phyloP scores from a whole-genome alignment of 2,888 invertebrate genomes.

The Galerucella nymphaeae region DNA sequence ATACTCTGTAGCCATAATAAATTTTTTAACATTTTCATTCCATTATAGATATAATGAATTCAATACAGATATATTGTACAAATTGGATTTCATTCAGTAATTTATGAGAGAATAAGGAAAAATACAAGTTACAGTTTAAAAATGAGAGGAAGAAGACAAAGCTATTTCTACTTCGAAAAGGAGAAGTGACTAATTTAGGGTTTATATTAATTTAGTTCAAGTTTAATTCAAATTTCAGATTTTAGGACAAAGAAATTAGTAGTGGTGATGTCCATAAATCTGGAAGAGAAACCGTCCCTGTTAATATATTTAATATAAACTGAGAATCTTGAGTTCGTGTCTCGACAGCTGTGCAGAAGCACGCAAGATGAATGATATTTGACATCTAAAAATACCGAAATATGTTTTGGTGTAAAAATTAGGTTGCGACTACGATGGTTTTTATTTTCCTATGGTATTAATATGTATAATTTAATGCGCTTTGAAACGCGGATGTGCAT shows the following conservation, averaged over 20 bases:
- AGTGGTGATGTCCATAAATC: not conserved
- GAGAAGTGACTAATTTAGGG: no score
- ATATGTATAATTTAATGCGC: conserved; percentile 38
- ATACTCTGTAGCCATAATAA: no score
- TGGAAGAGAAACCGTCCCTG: not conserved
- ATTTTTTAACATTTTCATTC: no score
- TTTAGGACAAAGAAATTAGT: not conserved
- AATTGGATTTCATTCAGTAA: no score
- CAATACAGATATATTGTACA: no score
- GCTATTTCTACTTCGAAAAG: no score
- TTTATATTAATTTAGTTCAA: no score
- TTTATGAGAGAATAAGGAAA: no score
- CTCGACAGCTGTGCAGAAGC: conserved; percentile 60
- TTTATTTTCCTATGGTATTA: conserved; percentile 52
- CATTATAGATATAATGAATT: no score
- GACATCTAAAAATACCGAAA: conserved; percentile 64
- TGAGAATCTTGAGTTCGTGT: conserved; percentile 51
- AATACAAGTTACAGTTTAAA: no score
- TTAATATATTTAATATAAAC: conserved; percentile 26
- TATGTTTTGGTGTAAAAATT: conserved; percentile 61
- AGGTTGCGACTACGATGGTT: conserved; percentile 52
- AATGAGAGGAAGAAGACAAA: no score
- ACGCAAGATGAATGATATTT: conserved; percentile 62
- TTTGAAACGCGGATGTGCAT: not conserved
- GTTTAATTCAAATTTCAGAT: no score